These are phyloP conservation scores for Parasteatoda lunata DNA, from an alignment of 2,888 invertebrate species.

Conservation along the genomic window DNA sequence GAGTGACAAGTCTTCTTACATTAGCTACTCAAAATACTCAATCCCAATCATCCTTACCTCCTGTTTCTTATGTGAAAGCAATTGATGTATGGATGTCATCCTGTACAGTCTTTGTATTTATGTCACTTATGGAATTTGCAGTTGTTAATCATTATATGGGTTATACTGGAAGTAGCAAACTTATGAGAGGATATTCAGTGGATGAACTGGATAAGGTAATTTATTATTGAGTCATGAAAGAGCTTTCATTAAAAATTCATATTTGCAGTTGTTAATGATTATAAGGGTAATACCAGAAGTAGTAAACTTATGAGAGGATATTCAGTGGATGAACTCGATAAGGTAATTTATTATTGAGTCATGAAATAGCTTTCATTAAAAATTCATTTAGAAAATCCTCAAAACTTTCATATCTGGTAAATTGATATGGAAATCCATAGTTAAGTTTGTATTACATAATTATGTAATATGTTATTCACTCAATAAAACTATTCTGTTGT, in stretches of 20 bases:
- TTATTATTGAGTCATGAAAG: neutral
- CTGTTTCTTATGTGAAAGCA: constrained; percentile 89
- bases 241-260: too few species aligned
- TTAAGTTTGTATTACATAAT: too few species aligned
- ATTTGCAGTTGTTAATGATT: constrained; percentile 79
- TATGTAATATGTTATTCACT: too few species aligned
- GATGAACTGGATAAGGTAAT: constrained; percentile 68
- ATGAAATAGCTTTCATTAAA: too few species aligned
- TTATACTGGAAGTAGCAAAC: constrained; percentile 84
- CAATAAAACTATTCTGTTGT: too few species aligned
- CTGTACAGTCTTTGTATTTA: constrained; percentile 76
- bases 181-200: constrained; percentile 71
- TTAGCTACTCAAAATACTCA: constrained; percentile 95
- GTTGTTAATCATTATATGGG: constrained; percentile 84
- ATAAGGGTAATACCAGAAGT: constrained; percentile 85
- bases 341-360: constrained; percentile 21
- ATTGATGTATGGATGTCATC: constrained; percentile 77
- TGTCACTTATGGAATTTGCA: constrained; percentile 76
- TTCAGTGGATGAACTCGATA: constrained; percentile 67
- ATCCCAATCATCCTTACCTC: constrained; percentile 91
- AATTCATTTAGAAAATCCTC: too few species aligned
- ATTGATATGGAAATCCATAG: too few species aligned
- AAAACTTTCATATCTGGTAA: too few species aligned
- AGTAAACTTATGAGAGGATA: constrained; percentile 79
- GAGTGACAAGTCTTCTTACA: constrained; percentile 92